Evolutionary conservation across 92 coral and sea anemone genomes (phyloP).

Genomic region (Micromussa lordhowensis): DNA sequence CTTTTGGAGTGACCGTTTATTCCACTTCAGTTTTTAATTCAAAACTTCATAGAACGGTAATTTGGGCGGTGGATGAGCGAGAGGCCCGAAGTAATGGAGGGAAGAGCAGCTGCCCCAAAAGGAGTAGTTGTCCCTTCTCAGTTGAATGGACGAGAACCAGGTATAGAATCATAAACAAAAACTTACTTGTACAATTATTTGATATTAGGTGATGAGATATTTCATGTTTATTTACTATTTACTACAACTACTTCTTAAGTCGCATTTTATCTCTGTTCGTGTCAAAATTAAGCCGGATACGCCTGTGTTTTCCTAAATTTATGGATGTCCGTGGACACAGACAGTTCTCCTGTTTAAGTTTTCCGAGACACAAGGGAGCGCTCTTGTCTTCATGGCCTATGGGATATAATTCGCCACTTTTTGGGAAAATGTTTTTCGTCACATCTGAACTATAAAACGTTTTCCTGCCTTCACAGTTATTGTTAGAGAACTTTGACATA

Average conservation of each 20-base stretch:
- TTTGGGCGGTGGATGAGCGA: slow-evolving; percentile 85
- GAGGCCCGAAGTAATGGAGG: slow-evolving; percentile 73
- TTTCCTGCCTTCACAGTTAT: too few species aligned
- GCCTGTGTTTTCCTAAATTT: too few species aligned
- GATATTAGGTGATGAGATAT: neutral
- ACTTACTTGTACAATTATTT: slow-evolving; percentile 1
- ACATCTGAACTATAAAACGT: too few species aligned
- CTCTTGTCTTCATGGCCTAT: too few species aligned
- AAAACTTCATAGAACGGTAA: slow-evolving; percentile 54
- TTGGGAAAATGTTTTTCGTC: too few species aligned
- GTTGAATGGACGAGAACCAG: slow-evolving; percentile 80
- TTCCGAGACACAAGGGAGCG: too few species aligned
- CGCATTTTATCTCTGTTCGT: neutral
- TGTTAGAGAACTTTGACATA: too few species aligned
- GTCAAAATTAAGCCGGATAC: neutral
- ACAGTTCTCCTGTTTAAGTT: too few species aligned
- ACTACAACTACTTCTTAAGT: neutral
- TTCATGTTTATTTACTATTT: neutral
- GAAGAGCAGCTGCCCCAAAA: slow-evolving; percentile 61
- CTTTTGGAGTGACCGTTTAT: slow-evolving; percentile 82
- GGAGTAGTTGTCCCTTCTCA: slow-evolving; percentile 66
- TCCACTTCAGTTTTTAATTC: slow-evolving; percentile 45
- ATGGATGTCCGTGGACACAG: too few species aligned
- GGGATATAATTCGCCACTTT: too few species aligned
- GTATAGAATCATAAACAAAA: slow-evolving; percentile 25